Conservation (phyloP, 2,888 invertebrate species). For the Encarsia formosa region DNA sequence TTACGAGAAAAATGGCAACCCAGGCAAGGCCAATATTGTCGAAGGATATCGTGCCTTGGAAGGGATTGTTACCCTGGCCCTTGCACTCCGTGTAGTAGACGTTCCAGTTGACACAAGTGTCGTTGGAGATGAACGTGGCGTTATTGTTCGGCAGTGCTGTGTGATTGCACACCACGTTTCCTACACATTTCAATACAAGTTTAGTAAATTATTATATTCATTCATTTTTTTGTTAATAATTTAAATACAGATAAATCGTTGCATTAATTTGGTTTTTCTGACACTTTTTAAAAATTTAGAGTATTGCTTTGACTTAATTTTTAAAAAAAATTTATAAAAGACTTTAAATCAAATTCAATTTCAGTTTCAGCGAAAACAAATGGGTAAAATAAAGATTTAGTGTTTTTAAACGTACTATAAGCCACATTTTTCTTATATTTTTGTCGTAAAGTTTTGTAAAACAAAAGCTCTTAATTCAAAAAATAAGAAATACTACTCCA, state of each 20-base stretch:
- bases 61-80: slow-evolving; percentile 91
- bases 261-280: too few species aligned
- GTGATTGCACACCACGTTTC: slow-evolving; percentile 72
- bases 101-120: slow-evolving; percentile 96
- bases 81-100: slow-evolving; percentile 95
- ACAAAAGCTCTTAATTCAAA: background rate
- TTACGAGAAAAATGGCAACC: slow-evolving; percentile 99
- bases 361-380: too few species aligned
- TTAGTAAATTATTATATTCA: too few species aligned
- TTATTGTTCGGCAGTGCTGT: slow-evolving; percentile 63
- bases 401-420: too few species aligned
- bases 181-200: slow-evolving; percentile 56
- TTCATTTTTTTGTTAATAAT: too few species aligned
- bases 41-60: slow-evolving; percentile 98
- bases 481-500: too few species aligned
- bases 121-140: slow-evolving; percentile 58
- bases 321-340: too few species aligned
- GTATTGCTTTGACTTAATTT: too few species aligned
- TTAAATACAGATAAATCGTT: too few species aligned
- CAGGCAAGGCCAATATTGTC: slow-evolving; percentile 99
- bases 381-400: too few species aligned
- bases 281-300: too few species aligned
- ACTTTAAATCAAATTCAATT: too few species aligned
- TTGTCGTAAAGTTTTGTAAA: background rate
- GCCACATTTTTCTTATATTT: background rate